Evolutionary conservation across 2,113 vertebrate genomes (phyloP), one percentile per base, ranked within the genome.

Genomic region (Epinephelus moara): DNA sequence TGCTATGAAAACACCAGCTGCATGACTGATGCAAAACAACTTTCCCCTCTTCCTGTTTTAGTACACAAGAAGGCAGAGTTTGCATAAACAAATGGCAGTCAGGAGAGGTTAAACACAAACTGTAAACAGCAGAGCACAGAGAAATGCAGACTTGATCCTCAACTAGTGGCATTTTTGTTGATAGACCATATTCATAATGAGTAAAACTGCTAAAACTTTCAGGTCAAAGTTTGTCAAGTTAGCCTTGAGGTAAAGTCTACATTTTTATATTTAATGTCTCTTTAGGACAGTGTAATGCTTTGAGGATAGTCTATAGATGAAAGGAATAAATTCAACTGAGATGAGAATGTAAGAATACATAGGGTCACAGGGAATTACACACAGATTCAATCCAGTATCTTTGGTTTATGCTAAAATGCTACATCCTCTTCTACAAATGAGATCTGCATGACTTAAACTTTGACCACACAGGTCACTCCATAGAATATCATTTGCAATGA

Each of bases 381-480:
- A 25, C 71, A 71, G 55, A 73, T 47, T 0, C 25, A 57, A 72
- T 77, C 70, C 6, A 33, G 50, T n/a, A 27, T 61, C 12, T 75
- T 52, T 59, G 64, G 76, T 73, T 78, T 61, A 61, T 50, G 66
- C 68, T 66, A 69, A 78, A 64, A 60, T 77, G 37, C 21, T 27
- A 47, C 45, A 42, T 42, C 40, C 49, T 83, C 75, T 81, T 25
- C 82, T 45, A 62, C 69, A 70, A 88, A 85, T 80, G n/a, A 85
- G 76, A 33, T 85, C 47, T 69, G 67, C 74, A 67, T 61, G 70
- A 45, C 61, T 70, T 50, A n/a, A 71, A 40, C 12, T 71, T 33
- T 30, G 30, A 52, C 47, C 90, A 84, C 63, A 82, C 40, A 45
- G 14, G 13, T 69, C 2, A 63, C 47, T 69, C n/a, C 0, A 33